Percentiles rank a stretch among this genome's conserved stretches.
These are phyloP conservation scores for Tylochromis polylepis DNA, from an alignment of 2,113 vertebrate genomes.

Conservation along the genomic window DNA sequence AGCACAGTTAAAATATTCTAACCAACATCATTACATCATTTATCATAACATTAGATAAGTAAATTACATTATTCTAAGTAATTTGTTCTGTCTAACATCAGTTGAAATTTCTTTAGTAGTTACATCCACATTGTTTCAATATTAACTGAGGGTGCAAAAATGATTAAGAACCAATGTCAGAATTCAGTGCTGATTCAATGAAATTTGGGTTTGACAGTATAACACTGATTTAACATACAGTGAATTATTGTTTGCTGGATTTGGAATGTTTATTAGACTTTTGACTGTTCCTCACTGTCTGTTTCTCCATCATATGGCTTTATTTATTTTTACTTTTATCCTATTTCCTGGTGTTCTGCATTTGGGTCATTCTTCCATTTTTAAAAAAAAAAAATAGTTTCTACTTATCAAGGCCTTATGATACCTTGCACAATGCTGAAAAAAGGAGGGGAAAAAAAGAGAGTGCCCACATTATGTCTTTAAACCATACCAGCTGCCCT, in stretches of 20 bases:
- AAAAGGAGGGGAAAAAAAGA: neutral
- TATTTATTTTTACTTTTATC: too few relatives aligned
- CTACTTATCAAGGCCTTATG: neutral
- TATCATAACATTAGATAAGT: neutral
- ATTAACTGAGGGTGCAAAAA: neutral
- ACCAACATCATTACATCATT: too few relatives aligned
- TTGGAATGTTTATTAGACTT: neutral
- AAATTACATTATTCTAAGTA: neutral
- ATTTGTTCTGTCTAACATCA: neutral
- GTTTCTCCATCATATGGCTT: neutral
- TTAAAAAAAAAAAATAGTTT: neutral
- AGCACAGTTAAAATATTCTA: too few relatives aligned
- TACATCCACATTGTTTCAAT: neutral
- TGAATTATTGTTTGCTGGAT: neutral
- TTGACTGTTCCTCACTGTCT: neutral
- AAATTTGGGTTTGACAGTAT: neutral
- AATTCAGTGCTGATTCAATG: neutral
- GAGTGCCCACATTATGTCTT: neutral
- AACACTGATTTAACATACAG: neutral
- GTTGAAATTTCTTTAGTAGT: neutral
- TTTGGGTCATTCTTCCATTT: neutral
- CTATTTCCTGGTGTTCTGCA: neutral
- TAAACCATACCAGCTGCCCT: neutral
- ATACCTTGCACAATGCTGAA: neutral
- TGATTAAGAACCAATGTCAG: neutral